Evolutionary conservation across 2,113 vertebrate genomes (phyloP), one percentile per base, ranked within the genome.

Genomic region (Thunnus thynnus): DNA sequence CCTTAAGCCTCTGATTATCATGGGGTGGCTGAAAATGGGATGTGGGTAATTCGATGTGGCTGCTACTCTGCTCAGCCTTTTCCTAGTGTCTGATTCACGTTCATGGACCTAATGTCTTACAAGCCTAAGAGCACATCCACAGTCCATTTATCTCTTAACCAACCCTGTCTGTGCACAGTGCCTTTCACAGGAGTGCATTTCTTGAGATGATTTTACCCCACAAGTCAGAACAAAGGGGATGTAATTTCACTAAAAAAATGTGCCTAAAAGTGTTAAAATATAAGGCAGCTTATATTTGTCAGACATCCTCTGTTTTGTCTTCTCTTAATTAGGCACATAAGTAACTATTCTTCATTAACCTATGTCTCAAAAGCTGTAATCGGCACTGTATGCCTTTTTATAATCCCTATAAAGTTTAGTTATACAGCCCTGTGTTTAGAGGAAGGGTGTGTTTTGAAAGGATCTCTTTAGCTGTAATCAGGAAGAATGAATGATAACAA

Each of bases 1-100:
- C 75, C 76, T 82, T 69, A 80, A 87, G 71, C 56, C 66, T 72
- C 44, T 20, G 52, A 81, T 86, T 80, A 71, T 90, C 61, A 71
- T n/a, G 4, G 60, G 62, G 51, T 10, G 16, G n/a, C 30, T 76
- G 78, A 78, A 84, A 81, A 79, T 80, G 46, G 58, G 30, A 47
- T 48, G 54, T 18, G 41, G 73, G 25, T 79, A 73, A 89, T 90
- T 83, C 6, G 10, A 27, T 84, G 78, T 85, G 55, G 47, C 85
- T 68, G 78, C 66, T 77, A 64, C 67, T 52, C 20, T 47, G 41
- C 75, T 76, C 66, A 46, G 47, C 63, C 61, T 47, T 16, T 48
- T 32, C 50, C 7, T 3, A 67, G 55, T 55, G 17, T 67, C 44
- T 73, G 68, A 67, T 79, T 86, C 36, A 77, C 72, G 60, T 50